Evolutionary conservation across 2,797 vertebrate species (phyloP).

Genomic region (Xerus rutilus): DNA sequence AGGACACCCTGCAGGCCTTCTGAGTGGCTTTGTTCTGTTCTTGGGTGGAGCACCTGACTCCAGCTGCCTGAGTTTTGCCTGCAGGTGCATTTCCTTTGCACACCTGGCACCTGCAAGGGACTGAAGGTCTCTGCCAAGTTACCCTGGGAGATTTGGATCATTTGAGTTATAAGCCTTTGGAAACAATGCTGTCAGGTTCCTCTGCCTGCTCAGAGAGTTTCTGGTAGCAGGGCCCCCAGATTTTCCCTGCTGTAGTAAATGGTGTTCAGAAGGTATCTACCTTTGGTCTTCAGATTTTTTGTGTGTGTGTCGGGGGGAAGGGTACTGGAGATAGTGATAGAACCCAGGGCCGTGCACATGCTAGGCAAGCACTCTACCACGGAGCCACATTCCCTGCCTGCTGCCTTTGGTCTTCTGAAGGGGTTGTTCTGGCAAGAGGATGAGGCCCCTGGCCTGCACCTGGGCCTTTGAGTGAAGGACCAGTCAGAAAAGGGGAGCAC

Average conservation of each 20-base stretch:
- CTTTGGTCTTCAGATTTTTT: not conserved
- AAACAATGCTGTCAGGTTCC: not conserved
- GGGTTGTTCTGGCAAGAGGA: not conserved
- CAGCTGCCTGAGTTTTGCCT: not conserved
- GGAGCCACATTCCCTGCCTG: too few relatives aligned
- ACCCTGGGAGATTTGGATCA: not conserved
- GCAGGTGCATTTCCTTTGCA: slow-evolving; percentile 11
- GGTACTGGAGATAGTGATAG: too few relatives aligned
- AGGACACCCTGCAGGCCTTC: not conserved
- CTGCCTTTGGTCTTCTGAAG: not conserved
- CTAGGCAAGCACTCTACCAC: too few relatives aligned
- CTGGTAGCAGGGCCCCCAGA: not conserved
- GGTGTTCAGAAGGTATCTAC: not conserved
- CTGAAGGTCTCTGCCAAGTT: not conserved
- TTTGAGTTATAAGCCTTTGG: not conserved
- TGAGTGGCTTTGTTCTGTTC: not conserved
- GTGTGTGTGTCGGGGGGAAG: too few relatives aligned
- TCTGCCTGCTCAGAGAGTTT: not conserved
- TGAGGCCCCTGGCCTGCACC: not conserved
- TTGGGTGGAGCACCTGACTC: not conserved
- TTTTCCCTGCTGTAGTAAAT: not conserved
- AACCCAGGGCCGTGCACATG: too few relatives aligned
- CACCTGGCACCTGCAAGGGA: not conserved
- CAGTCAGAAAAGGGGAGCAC: not conserved
- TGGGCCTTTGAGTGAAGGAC: not conserved